phyloP scores from a whole-genome alignment of 2,797 vertebrate genomes.

The Syngnathus rostellatus region DNA sequence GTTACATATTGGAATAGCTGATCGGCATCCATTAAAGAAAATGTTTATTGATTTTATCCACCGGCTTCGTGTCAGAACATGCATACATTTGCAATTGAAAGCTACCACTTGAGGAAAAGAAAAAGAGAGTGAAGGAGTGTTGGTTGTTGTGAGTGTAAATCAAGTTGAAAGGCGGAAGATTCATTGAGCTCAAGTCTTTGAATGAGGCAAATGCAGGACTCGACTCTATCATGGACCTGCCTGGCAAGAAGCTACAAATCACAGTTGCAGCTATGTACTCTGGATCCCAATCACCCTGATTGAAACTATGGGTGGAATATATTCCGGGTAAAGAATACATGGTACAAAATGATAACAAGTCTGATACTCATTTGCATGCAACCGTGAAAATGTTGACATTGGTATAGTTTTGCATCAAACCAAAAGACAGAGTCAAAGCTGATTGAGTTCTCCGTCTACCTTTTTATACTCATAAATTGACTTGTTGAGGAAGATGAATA shows the following conservation, averaged over 20 bases:
- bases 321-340: too few relatives aligned
- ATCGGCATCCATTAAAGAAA: not conserved
- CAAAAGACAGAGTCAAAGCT: not conserved
- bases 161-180: not conserved
- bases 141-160: not conserved
- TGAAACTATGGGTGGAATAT: not conserved
- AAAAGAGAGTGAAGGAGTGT: not conserved
- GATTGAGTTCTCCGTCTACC: not conserved
- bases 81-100: conserved; percentile 10
- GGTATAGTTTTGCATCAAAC: not conserved
- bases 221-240: not conserved
- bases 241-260: not conserved
- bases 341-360: not conserved
- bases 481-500: conserved; percentile 1
- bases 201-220: not conserved
- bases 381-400: not conserved
- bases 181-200: not conserved
- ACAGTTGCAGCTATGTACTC: not conserved
- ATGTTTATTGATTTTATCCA: conserved; percentile 9
- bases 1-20: not conserved
- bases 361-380: not conserved
- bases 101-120: not conserved
- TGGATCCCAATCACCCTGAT: not conserved
- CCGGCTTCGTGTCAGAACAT: conserved; percentile 3
- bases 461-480: not conserved